Conservation (phyloP, 2,113 vertebrate genomes). For the Hiodon tergisus region DNA sequence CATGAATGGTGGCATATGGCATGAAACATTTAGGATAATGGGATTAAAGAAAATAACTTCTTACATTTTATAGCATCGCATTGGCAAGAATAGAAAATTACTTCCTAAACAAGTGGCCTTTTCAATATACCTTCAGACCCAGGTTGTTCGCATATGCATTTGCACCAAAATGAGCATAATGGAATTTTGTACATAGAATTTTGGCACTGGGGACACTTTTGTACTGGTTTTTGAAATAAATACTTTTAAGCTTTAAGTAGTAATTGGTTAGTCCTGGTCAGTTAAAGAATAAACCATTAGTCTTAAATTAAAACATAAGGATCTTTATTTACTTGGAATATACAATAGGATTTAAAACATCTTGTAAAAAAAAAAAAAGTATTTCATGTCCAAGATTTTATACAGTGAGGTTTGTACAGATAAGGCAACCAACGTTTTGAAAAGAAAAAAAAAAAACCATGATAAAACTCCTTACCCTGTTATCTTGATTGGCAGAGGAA, state of each 20-base stretch:
- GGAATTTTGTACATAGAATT: constrained; percentile 3
- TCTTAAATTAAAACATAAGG: constrained; percentile 15
- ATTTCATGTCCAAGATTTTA: constrained; percentile 29
- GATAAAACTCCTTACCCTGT: constrained; percentile 20
- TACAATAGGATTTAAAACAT: constrained; percentile 24
- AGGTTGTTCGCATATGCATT: background rate
- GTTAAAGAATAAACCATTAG: background rate
- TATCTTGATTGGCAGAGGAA: constrained; percentile 10
- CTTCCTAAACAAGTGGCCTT: background rate
- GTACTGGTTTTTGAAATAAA: constrained; percentile 20
- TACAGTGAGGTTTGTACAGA: constrained; percentile 29
- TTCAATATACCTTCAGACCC: background rate
- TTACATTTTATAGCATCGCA: background rate
- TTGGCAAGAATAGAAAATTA: no score
- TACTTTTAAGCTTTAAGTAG: constrained; percentile 8
- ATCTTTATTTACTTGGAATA: constrained; percentile 40
- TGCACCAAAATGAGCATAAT: background rate
- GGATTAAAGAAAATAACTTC: background rate
- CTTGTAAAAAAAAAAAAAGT: constrained; percentile 22
- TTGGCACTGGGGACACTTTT: constrained; percentile 20
- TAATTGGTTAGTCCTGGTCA: background rate
- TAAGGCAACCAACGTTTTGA: constrained; percentile 5
- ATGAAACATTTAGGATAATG: no score
- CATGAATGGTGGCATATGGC: no score
- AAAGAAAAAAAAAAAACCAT: constrained; percentile 21